Evolutionary conservation across 1,140 invertebrate genomes (phyloP).

Genomic region (Tyrophagus putrescentiae): DNA sequence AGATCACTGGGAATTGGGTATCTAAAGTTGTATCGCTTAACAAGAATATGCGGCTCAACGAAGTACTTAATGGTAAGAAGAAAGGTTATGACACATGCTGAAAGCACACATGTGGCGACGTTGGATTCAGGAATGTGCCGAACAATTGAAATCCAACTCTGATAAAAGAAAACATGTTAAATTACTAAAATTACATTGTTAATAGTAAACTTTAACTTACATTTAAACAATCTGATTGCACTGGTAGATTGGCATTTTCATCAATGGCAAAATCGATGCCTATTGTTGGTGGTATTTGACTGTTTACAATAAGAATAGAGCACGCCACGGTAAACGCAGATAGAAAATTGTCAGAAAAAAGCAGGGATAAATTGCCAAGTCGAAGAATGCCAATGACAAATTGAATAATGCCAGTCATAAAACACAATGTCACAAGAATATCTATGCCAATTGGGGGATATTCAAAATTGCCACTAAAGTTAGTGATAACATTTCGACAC

Average conservation of each 20-base stretch:
- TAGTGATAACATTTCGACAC: neutral
- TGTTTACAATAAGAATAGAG: neutral
- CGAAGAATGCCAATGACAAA: neutral
- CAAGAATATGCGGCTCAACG: neutral
- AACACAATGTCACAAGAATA: neutral
- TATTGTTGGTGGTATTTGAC: neutral
- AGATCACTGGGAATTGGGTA: constrained; percentile 6
- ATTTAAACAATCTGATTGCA: neutral
- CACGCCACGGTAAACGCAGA: constrained; percentile 1
- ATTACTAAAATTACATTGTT: neutral
- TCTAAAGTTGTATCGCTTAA: neutral
- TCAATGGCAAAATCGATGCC: neutral
- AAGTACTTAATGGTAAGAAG: neutral
- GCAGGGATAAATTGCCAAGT: neutral
- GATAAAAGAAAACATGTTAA: neutral
- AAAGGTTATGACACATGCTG: neutral
- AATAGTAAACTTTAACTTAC: constrained; percentile 1
- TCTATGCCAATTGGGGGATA: neutral
- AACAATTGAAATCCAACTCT: constrained; percentile 1
- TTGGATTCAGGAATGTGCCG: neutral
- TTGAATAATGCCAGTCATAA: neutral
- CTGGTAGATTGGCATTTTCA: neutral
- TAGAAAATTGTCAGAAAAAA: constrained; percentile 2
- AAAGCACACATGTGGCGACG: neutral
- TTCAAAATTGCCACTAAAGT: neutral